Percentiles rank a stretch among this genome's conserved stretches.
phyloP scores from a whole-genome alignment of 1,140 invertebrate genomes.

The Metopolophium dirhodum region DNA sequence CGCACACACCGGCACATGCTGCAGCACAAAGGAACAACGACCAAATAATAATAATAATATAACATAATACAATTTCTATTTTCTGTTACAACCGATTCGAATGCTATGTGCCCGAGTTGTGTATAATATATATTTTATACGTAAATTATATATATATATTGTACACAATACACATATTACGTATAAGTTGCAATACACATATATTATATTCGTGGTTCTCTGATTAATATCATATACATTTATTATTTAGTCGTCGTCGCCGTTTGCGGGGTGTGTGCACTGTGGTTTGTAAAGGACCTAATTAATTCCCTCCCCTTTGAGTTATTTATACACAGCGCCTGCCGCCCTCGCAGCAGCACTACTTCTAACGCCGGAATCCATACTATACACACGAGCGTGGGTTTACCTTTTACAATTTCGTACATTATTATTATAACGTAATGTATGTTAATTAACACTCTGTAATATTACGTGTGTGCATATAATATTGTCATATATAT shows the following conservation, averaged over 20 bases:
- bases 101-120: neutral
- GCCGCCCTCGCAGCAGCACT: neutral
- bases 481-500: neutral
- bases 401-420: neutral
- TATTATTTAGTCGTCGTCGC: conserved; percentile 18
- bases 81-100: conserved; percentile 19
- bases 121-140: neutral
- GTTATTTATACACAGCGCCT: neutral
- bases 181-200: neutral
- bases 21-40: conserved; percentile 30
- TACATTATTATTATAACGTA: neutral
- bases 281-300: neutral
- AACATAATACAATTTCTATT: conserved; percentile 23
- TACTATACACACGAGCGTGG: neutral
- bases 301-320: conserved; percentile 21
- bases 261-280: neutral
- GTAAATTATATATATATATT: neutral
- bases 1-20: neutral
- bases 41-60: conserved; percentile 36
- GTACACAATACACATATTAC: neutral
- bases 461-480: neutral
- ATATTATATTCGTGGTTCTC: neutral
- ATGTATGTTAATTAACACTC: conserved; percentile 19
- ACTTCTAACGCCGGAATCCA: neutral
- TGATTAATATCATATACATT: conserved; percentile 1